These are phyloP conservation scores for Phortica magna DNA, from an alignment of 2,888 invertebrate genomes.

Conservation along the genomic window DNA sequence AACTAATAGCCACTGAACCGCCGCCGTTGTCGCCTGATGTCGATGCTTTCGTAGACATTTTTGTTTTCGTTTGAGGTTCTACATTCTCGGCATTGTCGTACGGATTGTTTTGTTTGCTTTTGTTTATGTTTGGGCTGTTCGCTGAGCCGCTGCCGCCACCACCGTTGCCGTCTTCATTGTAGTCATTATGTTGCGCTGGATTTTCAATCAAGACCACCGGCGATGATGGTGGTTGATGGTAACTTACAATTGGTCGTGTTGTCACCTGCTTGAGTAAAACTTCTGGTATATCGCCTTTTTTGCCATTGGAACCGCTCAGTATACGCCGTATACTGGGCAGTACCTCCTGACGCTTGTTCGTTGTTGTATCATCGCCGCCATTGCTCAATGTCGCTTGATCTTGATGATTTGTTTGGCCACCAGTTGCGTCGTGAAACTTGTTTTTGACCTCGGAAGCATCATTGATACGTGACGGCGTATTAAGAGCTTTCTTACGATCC, in stretches of 20 bases:
- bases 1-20: constrained; percentile 45
- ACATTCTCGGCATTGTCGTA: constrained; percentile 52
- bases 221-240: constrained; percentile 71
- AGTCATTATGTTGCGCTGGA: constrained; percentile 46
- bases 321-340: constrained; percentile 91
- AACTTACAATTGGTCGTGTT: constrained; percentile 77
- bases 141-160: constrained; percentile 34
- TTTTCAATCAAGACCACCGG: constrained; percentile 67
- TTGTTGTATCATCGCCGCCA: constrained; percentile 34
- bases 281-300: constrained; percentile 89
- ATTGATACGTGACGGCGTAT: constrained; percentile 83
- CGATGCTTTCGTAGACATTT: constrained; percentile 57
- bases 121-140: constrained; percentile 68
- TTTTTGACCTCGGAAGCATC: constrained; percentile 37
- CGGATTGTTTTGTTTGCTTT: constrained; percentile 58
- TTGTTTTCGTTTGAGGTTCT: constrained; percentile 63
- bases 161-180: constrained; percentile 41
- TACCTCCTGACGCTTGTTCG: constrained; percentile 79
- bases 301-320: constrained; percentile 90
- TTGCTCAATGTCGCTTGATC: constrained; percentile 29
- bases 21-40: constrained; percentile 30
- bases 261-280: constrained; percentile 85
- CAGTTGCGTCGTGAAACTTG: constrained; percentile 42
- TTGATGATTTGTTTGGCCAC: constrained; percentile 31
- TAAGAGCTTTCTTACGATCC: constrained; percentile 83